Base-by-base conservation (phyloP, 2,797 vertebrate species). In the Pseudomugil tenellus region DNA sequence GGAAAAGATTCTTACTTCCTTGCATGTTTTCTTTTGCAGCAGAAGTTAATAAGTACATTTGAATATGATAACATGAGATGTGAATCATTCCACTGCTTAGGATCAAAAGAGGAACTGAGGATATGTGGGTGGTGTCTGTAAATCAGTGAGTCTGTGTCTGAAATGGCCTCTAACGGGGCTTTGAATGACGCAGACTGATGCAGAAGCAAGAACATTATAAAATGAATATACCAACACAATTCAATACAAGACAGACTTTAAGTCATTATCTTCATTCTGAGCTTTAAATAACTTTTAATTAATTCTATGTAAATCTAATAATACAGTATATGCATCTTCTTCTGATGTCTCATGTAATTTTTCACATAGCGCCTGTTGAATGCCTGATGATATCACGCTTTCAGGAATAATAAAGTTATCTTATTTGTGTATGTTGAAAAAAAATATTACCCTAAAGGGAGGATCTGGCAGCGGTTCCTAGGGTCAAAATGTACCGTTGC, bases 401-500 rank as follows among this genome's bases (percentile, higher is more conserved):
- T 43, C 58, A 43, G 76, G 23, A 34, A 64, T 56, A n/a, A 70
- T 10, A 53, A 7, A 57, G 23, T 49, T 61, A 16, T 55, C 8
- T 49, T 54, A 16, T 55, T 6, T 63, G 35, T 67, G 39, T 43
- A 25, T 63, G 35, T 67, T 39, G 31, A 31, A 35, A 63, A 43
- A 73, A 32, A 32, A 4, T 32, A 32, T 55, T 58, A 71, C 70
- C 73, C 62, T 59, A 55, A 72, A 63, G 63, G 53, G 52, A 67
- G 51, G 31, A 63, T 74, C 70, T 74, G 71, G 70, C 72, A 67
- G 81, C 43, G 73, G 67, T 60, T 74, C 81, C 83, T 68, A 85
- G 64, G 32, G 29, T 9, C 37, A 64, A 79, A 69, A 80, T 46
- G 61, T 87, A 79, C 80, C 60, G 87, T 87, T 89, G 74, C 84